phyloP scores from a whole-genome alignment of 2,888 invertebrate genomes.

The Serrognathus titanus region DNA sequence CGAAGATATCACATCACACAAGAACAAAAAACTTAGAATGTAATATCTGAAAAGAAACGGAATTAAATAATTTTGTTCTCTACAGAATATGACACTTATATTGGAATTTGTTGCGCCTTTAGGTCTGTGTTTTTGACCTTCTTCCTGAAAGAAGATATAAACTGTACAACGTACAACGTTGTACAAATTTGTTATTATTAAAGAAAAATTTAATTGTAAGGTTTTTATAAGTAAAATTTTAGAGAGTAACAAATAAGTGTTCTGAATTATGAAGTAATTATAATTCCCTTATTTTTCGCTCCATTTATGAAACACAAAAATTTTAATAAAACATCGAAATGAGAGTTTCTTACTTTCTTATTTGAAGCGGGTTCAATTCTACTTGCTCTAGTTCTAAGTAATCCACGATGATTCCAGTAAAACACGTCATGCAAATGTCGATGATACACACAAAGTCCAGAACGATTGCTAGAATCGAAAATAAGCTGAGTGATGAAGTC shows the following conservation, averaged over 20 bases:
- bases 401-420: constrained; percentile 45
- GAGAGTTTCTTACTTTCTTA: constrained; percentile 32
- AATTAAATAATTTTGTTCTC: too few species aligned
- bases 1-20: constrained; percentile 38
- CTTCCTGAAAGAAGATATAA: too few species aligned
- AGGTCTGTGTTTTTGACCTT: too few species aligned
- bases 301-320: neutral
- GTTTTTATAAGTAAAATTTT: too few species aligned
- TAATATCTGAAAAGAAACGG: constrained; percentile 34
- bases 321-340: neutral
- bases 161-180: too few species aligned
- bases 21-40: constrained; percentile 33
- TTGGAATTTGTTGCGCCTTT: too few species aligned
- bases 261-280: too few species aligned
- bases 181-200: too few species aligned
- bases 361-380: constrained; percentile 36
- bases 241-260: too few species aligned
- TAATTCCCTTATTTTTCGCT: neutral
- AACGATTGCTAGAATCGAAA: neutral
- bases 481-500: neutral
- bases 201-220: too few species aligned
- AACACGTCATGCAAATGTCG: constrained; percentile 40
- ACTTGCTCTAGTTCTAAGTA: constrained; percentile 40
- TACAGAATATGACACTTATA: too few species aligned
- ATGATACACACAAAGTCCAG: constrained; percentile 36